phyloP scores from a whole-genome alignment of 2,797 vertebrate genomes.

The Pteronotus mesoamericanus region DNA sequence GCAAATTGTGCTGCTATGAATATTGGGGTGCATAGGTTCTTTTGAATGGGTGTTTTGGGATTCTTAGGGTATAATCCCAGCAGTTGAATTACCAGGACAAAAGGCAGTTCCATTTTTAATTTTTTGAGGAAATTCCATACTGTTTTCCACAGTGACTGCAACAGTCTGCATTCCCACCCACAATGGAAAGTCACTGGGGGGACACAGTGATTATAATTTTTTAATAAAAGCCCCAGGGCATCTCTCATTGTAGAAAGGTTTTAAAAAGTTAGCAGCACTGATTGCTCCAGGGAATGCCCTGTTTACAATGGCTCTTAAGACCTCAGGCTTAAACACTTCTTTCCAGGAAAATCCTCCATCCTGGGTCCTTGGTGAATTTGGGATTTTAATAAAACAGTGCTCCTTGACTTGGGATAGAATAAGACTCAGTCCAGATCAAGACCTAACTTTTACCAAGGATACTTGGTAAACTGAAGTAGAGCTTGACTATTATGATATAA shows the following conservation, averaged over 20 bases:
- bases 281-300: not conserved
- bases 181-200: too few relatives aligned
- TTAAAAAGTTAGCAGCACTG: not conserved
- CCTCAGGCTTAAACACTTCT: not conserved
- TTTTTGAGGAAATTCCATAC: too few relatives aligned
- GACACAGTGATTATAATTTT: not conserved
- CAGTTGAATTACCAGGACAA: too few relatives aligned
- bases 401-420: not conserved
- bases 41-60: too few relatives aligned
- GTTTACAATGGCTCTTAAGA: not conserved
- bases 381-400: not conserved
- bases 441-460: not conserved
- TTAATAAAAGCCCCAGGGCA: not conserved
- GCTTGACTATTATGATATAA: not conserved
- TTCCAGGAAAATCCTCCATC: not conserved
- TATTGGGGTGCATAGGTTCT: too few relatives aligned
- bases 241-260: not conserved
- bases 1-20: too few relatives aligned
- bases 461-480: not conserved
- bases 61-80: too few relatives aligned
- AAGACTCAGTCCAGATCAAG: not conserved
- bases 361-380: not conserved
- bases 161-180: too few relatives aligned
- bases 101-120: too few relatives aligned
- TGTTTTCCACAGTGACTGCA: too few relatives aligned